phyloP scores from a whole-genome alignment of 2,888 invertebrate species.

The Parascotia fuliginaria region DNA sequence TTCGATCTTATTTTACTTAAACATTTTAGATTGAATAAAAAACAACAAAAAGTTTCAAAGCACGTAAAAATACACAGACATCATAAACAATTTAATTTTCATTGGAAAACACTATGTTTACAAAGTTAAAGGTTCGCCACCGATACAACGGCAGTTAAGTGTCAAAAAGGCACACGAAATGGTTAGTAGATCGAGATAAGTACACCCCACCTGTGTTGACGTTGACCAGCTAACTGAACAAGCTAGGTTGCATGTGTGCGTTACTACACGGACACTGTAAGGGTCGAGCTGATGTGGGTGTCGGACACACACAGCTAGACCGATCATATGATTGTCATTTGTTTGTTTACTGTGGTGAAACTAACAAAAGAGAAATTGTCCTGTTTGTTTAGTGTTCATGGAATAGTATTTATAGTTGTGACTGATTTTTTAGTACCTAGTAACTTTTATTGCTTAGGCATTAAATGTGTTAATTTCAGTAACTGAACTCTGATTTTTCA shows the following conservation, averaged over 20 bases:
- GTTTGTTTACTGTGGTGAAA: conserved; percentile 25
- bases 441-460: no score
- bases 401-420: no score
- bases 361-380: not conserved
- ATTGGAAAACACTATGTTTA: conserved; percentile 33
- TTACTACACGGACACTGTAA: conserved; percentile 2
- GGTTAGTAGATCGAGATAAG: conserved; percentile 72
- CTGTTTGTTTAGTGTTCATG: not conserved
- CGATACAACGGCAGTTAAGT: conserved; percentile 57
- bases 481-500: no score
- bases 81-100: conserved; percentile 18
- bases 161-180: conserved; percentile 77
- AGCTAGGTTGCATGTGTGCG: conserved; percentile 30
- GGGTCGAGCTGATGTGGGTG: conserved; percentile 5
- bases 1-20: no score
- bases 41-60: not conserved
- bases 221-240: conserved; percentile 41
- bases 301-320: conserved; percentile 26
- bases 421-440: no score
- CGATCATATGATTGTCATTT: conserved; percentile 25
- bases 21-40: no score
- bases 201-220: conserved; percentile 68
- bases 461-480: no score
- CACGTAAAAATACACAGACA: not conserved
- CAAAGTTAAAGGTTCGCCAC: conserved; percentile 37